phyloP scores from a whole-genome alignment of 1,140 invertebrate genomes.

The Drosophila varians region DNA sequence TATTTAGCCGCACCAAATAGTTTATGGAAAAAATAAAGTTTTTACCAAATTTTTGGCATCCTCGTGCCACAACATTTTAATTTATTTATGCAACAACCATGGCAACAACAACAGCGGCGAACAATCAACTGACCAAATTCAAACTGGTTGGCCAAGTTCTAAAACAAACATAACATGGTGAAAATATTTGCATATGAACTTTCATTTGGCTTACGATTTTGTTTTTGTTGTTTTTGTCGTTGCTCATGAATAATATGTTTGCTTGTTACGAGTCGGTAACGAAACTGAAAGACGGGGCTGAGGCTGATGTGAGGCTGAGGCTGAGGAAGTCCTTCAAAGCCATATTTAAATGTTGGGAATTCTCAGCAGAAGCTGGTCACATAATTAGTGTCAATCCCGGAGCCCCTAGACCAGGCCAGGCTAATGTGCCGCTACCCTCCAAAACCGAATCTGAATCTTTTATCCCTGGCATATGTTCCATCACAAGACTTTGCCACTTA shows the following conservation, averaged over 20 bases:
- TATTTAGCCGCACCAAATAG: background rate
- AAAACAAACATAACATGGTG: slow-evolving; percentile 63
- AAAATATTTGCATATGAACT: slow-evolving; percentile 77
- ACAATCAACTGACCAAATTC: slow-evolving; percentile 67
- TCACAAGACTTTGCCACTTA: slow-evolving; percentile 51
- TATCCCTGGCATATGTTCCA: slow-evolving; percentile 24
- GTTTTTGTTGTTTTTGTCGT: slow-evolving; percentile 41
- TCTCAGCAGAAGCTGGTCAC: slow-evolving; percentile 17
- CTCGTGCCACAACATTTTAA: slow-evolving; percentile 24
- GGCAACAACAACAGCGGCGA: slow-evolving; percentile 23
- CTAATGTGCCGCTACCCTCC: background rate
- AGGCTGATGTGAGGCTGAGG: background rate
- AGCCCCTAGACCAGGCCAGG: background rate
- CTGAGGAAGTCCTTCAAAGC: background rate
- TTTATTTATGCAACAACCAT: slow-evolving; percentile 23
- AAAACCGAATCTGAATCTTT: background rate
- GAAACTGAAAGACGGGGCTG: slow-evolving; percentile 1
- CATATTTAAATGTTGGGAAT: background rate
- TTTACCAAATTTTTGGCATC: slow-evolving; percentile 3
- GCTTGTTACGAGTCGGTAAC: slow-evolving; percentile 20
- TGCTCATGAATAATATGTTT: slow-evolving; percentile 53
- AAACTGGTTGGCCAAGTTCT: slow-evolving; percentile 52
- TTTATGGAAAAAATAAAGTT: background rate
- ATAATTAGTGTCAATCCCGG: slow-evolving; percentile 53
- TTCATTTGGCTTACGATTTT: slow-evolving; percentile 51